Base-by-base conservation (phyloP, 64 coral and sea anemone species). In the Platygyra sinensis region DNA sequence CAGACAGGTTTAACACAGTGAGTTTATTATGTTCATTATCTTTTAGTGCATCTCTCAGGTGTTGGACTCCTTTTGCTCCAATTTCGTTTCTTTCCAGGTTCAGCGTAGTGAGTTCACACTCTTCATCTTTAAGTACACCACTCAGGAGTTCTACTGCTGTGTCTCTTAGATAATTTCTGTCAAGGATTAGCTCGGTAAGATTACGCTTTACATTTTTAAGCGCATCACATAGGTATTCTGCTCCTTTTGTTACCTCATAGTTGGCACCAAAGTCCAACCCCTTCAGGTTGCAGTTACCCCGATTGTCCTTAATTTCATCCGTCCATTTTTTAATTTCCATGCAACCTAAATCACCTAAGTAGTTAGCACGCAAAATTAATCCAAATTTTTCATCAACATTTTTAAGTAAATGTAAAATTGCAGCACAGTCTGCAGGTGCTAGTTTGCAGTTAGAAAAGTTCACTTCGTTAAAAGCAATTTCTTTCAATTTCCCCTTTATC, bases 381-480 rank as follows among this genome's bases (percentile, higher is more conserved):
- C 1, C 11, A 15, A 33, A 33, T 30, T 1, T 8, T 3, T 76
- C 12, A 4, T 30, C 29, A 33, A 2, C 1, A 62, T 62, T 18
- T 6, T 63, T 62, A 61, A 83, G 33, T 8, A 83, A 61, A 83
- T 83, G 17, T 2, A 83, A 52, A 20, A 62, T 0, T 17, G 55
- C 54, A 18, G 57, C 14, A 8, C 19, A 59, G 4, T 80, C 78
- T 55, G 17, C 78, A 57, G 78, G 80, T 28, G 14, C 81, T 7
- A 67, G 0, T 67, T 20, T 0, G 20, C 61, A 38, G 1, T 24
- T 3, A 72, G 30, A 38, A 61, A 65, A 85, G 25, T 27, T 3
- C 19, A 30, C 81, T 67, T 19, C 67, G 55, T 80, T 55, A 59
- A 55, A 80, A 62, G 11, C 78, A 27, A 80, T 80, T 52, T 62